Base-by-base conservation (phyloP, 2,888 invertebrate species). In the Dolichopus griseipennis region DNA sequence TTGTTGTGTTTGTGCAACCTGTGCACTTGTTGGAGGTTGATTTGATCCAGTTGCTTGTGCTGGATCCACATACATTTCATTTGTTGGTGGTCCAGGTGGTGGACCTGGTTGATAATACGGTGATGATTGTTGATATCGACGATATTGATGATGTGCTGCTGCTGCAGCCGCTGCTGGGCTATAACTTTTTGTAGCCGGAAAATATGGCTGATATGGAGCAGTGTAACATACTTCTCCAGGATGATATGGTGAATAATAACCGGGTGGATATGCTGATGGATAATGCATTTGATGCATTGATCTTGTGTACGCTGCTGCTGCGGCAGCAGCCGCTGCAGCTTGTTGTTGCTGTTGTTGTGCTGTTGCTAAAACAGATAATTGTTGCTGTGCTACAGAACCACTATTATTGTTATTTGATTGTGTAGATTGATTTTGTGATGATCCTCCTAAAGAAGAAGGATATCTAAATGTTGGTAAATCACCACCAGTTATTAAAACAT, bases 141-240 rank as follows among this genome's bases (percentile, higher is more conserved):
- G 72, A 69, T 77, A 76, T 67, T 78, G 73, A 52, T 52, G 52
- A 52, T 63, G 79, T 76, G 52, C 52, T 66, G 81, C 78, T 69
- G 80, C 74, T 65, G 81, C 80, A 65, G 81, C 80, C 71, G 82
- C 76, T 63, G 81, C 78, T 7, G 76, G 77, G 72, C 78, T 79
- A 74, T 85, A 84, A 63, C 85, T 79, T 75, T 84, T 84, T 73
- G 83, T 79, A 73, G 83, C 79, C 69, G 83, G 82, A 73, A 82
- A 83, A 68, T 83, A 82, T 64, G 82, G 79, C 76, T 84, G 85
- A 76, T 85, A 85, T 74, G 83, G 84, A 72, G 83, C 79, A 71
- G 82, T 79, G 72, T 82, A 83, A 77, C 83, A 83, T 78, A 83
- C 79, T 70, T 82, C 82, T 73, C 81, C 81, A 73, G 79, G 78